phyloP scores from a whole-genome alignment of 2,888 invertebrate genomes.

The Seira ritae region DNA sequence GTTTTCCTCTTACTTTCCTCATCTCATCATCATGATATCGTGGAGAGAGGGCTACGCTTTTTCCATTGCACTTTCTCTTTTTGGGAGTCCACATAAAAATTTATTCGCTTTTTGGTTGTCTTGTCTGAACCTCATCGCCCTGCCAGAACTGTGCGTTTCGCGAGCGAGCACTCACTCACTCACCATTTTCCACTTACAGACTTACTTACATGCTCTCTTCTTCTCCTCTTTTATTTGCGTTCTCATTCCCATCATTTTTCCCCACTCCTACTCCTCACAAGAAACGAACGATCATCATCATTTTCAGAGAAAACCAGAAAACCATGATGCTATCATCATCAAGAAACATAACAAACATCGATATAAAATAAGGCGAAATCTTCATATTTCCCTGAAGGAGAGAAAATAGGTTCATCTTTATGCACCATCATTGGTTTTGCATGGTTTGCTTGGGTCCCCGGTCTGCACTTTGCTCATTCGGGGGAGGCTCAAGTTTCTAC shows the following conservation, averaged over 20 bases:
- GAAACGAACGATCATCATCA: neutral
- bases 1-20: neutral
- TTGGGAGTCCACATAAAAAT: neutral
- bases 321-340: neutral
- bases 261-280: neutral
- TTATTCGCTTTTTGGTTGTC: neutral
- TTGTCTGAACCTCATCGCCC: neutral
- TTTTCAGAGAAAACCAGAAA: neutral
- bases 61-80: neutral
- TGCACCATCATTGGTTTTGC: neutral
- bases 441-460: neutral
- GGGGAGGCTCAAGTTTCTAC: neutral
- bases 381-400: neutral
- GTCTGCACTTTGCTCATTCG: neutral
- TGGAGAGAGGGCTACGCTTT: neutral
- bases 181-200: neutral
- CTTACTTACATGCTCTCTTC: neutral
- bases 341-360: neutral
- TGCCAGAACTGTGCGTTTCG: neutral
- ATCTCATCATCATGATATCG: conserved; percentile 1
- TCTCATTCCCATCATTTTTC: conserved; percentile 1
- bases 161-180: no score
- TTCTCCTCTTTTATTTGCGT: conserved; percentile 2
- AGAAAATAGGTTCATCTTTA: neutral
- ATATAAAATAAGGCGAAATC: neutral